phyloP scores from a whole-genome alignment of 1,140 invertebrate species.

The Halictus rubicundus region DNA sequence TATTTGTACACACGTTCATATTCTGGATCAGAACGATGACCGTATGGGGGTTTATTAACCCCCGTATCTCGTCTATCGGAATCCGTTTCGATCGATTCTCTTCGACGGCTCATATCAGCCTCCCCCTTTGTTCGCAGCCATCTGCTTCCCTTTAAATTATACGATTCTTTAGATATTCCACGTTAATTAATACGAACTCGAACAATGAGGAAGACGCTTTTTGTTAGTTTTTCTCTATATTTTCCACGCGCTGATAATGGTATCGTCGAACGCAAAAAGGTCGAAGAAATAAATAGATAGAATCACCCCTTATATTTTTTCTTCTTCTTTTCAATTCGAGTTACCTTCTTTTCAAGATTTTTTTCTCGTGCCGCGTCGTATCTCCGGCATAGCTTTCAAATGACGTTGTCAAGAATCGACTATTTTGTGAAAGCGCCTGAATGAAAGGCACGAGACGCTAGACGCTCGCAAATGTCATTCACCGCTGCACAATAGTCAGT shows the following conservation, averaged over 20 bases:
- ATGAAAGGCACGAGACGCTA: too few relatives aligned
- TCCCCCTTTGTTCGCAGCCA: constrained; percentile 18
- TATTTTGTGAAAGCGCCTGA: too few relatives aligned
- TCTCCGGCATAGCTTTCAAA: too few relatives aligned
- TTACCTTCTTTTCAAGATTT: too few relatives aligned
- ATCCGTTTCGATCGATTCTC: constrained; percentile 49
- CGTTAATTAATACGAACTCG: background rate
- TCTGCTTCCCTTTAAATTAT: constrained; percentile 13
- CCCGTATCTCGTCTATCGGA: constrained; percentile 52
- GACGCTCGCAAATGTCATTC: too few relatives aligned
- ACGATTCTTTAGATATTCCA: background rate
- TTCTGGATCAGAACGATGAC: constrained; percentile 18
- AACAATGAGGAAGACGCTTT: background rate
- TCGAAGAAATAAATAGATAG: background rate
- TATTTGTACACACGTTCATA: background rate
- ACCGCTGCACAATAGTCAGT: too few relatives aligned
- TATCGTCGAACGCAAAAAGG: background rate
- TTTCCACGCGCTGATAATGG: background rate
- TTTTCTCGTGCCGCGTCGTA: too few relatives aligned
- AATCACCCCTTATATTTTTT: too few relatives aligned
- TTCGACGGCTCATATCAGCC: constrained; percentile 30
- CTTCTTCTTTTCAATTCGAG: too few relatives aligned
- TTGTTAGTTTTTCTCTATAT: background rate
- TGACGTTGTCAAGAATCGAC: too few relatives aligned
- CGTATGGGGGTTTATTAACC: constrained; percentile 59